phyloP scores from a whole-genome alignment of 2,888 invertebrate genomes.

The Dynastes maya region DNA sequence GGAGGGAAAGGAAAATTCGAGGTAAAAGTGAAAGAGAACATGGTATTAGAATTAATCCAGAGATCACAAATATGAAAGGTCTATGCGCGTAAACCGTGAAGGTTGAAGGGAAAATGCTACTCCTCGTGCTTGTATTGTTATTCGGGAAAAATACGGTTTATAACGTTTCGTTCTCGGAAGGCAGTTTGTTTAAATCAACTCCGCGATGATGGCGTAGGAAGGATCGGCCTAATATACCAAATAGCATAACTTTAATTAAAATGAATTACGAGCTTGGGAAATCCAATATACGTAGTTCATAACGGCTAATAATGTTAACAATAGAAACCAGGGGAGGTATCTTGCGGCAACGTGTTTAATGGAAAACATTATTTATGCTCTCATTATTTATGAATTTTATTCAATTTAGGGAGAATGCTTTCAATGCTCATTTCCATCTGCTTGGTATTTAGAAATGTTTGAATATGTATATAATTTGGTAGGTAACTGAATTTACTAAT shows the following conservation, averaged over 20 bases:
- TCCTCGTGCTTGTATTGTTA: too few relatives aligned
- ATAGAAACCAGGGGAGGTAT: neutral
- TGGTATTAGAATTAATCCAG: conserved; percentile 55
- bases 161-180: conserved; percentile 18
- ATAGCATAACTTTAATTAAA: conserved; percentile 32
- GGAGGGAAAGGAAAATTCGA: neutral
- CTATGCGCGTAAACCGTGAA: too few relatives aligned
- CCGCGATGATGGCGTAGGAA: conserved; percentile 1
- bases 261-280: conserved; percentile 4
- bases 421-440: too few relatives aligned
- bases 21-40: neutral
- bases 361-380: neutral
- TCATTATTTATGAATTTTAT: too few relatives aligned
- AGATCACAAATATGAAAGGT: too few relatives aligned
- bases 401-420: too few relatives aligned
- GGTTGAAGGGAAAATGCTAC: too few relatives aligned
- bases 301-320: neutral
- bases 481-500: too few relatives aligned
- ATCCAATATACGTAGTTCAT: neutral
- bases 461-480: too few relatives aligned
- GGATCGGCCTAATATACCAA: conserved; percentile 29
- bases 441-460: too few relatives aligned
- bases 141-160: conserved; percentile 14
- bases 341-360: neutral
- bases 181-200: conserved; percentile 42